These are phyloP conservation scores for Drosophila seguyi DNA, from an alignment of 1,140 invertebrate species.

Conservation along the genomic window DNA sequence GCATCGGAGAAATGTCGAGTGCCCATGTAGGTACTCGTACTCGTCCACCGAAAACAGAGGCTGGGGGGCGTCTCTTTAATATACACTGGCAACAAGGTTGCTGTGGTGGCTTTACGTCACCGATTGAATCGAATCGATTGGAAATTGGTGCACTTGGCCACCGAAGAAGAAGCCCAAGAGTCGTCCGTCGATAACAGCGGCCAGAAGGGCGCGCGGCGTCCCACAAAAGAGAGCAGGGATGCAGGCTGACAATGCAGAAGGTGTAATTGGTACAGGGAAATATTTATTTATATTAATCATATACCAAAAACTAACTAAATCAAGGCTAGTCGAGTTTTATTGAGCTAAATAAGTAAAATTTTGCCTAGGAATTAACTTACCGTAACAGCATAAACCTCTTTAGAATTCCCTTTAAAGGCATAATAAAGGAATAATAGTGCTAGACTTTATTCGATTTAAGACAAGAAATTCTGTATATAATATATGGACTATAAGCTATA, in stretches of 20 bases:
- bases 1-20: conserved; percentile 59
- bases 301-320: neutral
- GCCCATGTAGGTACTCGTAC: conserved; percentile 21
- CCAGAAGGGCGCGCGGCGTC: conserved; percentile 2
- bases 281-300: no score
- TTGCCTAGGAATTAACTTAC: neutral
- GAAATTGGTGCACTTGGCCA: conserved; percentile 76
- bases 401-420: neutral
- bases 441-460: neutral
- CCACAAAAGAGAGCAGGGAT: conserved; percentile 10
- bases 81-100: conserved; percentile 53
- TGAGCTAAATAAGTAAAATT: neutral
- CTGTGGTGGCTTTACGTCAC: conserved; percentile 72
- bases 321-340: neutral
- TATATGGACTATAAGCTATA: no score
- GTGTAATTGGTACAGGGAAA: neutral
- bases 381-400: neutral
- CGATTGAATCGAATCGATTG: conserved; percentile 43
- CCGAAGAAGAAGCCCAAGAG: conserved; percentile 57
- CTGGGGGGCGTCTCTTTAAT: conserved; percentile 29
- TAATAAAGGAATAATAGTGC: no score
- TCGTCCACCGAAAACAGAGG: neutral
- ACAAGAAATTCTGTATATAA: no score
- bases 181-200: conserved; percentile 12
- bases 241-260: neutral